Evolutionary conservation across 2,888 invertebrate genomes (phyloP).

Genomic region (Plutella xylostella): DNA sequence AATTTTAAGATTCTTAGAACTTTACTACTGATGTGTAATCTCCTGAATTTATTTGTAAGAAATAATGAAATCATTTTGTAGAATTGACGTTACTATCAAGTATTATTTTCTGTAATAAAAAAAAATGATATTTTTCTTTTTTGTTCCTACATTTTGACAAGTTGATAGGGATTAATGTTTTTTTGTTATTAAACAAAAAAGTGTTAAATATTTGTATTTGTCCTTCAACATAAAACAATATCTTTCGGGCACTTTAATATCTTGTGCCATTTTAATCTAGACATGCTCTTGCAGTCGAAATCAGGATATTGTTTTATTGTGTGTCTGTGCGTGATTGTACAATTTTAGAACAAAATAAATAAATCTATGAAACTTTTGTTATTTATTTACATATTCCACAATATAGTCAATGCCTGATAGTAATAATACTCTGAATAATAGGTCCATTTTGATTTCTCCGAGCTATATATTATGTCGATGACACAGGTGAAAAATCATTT

Average conservation of each 20-base stretch:
- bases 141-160: slow-evolving; percentile 21
- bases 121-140: slow-evolving; percentile 39
- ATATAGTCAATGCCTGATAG: too few species aligned
- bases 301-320: slow-evolving; percentile 33
- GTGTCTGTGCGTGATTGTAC: slow-evolving; percentile 67
- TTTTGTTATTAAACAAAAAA: slow-evolving; percentile 43
- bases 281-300: slow-evolving; percentile 38
- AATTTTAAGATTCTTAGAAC: slow-evolving; percentile 7
- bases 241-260: too few species aligned
- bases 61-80: slow-evolving; percentile 41
- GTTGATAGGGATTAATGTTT: too few species aligned
- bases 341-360: slow-evolving; percentile 60
- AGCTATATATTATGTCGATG: too few species aligned
- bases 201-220: slow-evolving; percentile 42
- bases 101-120: slow-evolving; percentile 62
- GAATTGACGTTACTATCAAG: slow-evolving; percentile 51
- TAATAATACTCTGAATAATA: too few species aligned
- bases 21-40: slow-evolving; percentile 43
- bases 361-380: slow-evolving; percentile 28
- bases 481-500: too few species aligned
- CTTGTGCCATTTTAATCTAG: slow-evolving; percentile 33
- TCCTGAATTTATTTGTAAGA: slow-evolving; percentile 52
- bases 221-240: slow-evolving; percentile 5
- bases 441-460: too few species aligned
- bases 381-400: slow-evolving; percentile 1